Conservation (phyloP, 1,140 invertebrate genomes). For the Drosophila biarmipes region DNA sequence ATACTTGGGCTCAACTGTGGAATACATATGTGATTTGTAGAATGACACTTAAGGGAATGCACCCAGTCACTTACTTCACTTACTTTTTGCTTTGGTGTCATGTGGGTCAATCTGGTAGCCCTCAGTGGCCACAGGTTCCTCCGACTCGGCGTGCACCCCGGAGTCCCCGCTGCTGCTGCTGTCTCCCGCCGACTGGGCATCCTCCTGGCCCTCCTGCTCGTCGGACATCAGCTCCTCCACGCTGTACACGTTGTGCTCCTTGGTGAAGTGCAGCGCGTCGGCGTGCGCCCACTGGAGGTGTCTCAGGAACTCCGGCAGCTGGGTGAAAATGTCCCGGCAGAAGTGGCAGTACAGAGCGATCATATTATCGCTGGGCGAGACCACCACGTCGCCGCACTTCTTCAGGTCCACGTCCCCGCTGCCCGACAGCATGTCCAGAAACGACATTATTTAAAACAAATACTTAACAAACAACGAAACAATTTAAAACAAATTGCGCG, state of each 20-base stretch:
- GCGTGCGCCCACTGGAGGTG: constrained; percentile 59
- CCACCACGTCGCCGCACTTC: constrained; percentile 72
- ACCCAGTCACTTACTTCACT: constrained; percentile 9
- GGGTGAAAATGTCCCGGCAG: constrained; percentile 50
- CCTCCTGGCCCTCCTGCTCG: constrained; percentile 8
- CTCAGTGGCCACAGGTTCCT: background rate
- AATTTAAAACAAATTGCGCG: constrained; percentile 34
- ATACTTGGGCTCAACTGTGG: background rate
- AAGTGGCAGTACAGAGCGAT: constrained; percentile 62
- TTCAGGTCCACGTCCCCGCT: constrained; percentile 31
- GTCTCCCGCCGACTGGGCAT: constrained; percentile 1
- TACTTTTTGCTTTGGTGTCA: background rate
- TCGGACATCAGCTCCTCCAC: constrained; percentile 54
- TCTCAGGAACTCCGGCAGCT: constrained; percentile 50
- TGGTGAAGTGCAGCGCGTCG: constrained; percentile 42
- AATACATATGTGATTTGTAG: background rate
- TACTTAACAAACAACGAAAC: constrained; percentile 1
- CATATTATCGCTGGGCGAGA: constrained; percentile 57
- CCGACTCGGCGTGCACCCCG: background rate
- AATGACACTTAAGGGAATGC: background rate
- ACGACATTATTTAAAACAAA: constrained; percentile 34
- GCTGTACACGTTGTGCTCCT: constrained; percentile 52
- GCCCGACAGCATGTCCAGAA: constrained; percentile 25
- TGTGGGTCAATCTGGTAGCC: too few species aligned
- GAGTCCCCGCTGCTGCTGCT: constrained; percentile 1